Evolutionary conservation across 2,113 vertebrate species (phyloP), one percentile per base, ranked within the genome.

Genomic region (Pituophis catenifer): DNA sequence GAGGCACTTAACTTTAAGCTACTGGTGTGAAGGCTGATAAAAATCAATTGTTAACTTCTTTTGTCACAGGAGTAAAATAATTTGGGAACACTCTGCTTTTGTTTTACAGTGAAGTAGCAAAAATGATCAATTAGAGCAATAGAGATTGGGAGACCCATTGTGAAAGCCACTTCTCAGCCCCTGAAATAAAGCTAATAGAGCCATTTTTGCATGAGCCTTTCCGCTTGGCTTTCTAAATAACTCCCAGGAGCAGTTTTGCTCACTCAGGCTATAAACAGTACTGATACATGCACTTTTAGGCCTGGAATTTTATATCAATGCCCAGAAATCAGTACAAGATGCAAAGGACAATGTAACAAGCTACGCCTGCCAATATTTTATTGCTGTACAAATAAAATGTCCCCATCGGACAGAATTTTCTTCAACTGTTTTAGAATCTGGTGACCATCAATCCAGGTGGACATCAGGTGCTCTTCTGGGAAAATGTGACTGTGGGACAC

Each of bases 21-120:
- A 88, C 92, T 93, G 93, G 91, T 94, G 92, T 62, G 86, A 70
- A 50, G 89, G 33, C 89, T 95, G 95, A 95, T 96, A 93, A 96
- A 95, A 95, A 95, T 97, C 90, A 94, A 89, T 96, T 95, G 95
- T 94, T 96, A 54, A 90, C 94, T 94, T 95, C 93, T 94, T 70
- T 95, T 96, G 92, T 95, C 85, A 90, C 50, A 92, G 91, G 93
- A 94, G 3, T 90, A 48, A 94, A 95, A 94, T 65, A 92, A 53
- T 59, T 95, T 93, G 93, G 92, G 90, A 96, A 29, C 91, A 0
- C 0, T 75, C 87, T 92, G 70, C 9, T 17, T 86, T 93, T 94
- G 53, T 9, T 95, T 95, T 29, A 81, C 10, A 89, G 11, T 15
- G 0, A 3, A 54, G 57, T 11, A 8, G 52, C 91, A 93, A 1